phyloP scores from a whole-genome alignment of 2,113 vertebrate genomes.

The Himantopus leucocephalus region DNA sequence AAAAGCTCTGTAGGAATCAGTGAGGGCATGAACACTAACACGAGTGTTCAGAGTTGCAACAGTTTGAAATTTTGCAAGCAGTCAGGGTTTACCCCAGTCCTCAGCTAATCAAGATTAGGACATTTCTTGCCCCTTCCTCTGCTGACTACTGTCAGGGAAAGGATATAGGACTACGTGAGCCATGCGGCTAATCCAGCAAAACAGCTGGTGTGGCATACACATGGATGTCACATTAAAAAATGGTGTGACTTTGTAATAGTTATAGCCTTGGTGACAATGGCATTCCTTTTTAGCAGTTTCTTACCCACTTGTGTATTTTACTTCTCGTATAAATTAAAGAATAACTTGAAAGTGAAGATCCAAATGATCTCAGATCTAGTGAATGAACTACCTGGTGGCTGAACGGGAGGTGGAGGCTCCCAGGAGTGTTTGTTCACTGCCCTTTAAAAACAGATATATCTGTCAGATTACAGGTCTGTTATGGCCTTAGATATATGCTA shows the following conservation, averaged over 20 bases:
- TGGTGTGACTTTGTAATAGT: not conserved
- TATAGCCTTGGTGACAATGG: not conserved
- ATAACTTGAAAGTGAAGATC: not conserved
- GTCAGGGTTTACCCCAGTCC: not conserved
- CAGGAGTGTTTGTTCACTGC: not conserved
- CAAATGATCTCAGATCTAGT: not conserved
- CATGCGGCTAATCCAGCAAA: not conserved
- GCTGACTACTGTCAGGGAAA: not conserved
- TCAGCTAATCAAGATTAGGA: not conserved
- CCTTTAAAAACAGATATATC: not conserved
- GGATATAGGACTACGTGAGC: not conserved
- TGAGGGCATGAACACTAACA: not conserved
- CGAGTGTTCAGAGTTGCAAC: not conserved
- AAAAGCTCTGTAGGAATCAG: not conserved
- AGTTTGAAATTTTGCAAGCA: not conserved
- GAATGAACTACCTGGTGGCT: not conserved
- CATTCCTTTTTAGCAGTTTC: not conserved
- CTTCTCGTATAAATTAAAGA: not conserved
- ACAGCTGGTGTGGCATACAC: not conserved
- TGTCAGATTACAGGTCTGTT: not conserved
- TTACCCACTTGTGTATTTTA: not conserved
- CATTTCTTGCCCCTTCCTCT: not conserved
- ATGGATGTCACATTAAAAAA: not conserved
- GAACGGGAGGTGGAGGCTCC: not conserved
- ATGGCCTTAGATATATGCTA: not conserved